Evolutionary conservation across 2,113 vertebrate genomes (phyloP), one percentile per base, ranked within the genome.

Genomic region (Asarcornis scutulata): DNA sequence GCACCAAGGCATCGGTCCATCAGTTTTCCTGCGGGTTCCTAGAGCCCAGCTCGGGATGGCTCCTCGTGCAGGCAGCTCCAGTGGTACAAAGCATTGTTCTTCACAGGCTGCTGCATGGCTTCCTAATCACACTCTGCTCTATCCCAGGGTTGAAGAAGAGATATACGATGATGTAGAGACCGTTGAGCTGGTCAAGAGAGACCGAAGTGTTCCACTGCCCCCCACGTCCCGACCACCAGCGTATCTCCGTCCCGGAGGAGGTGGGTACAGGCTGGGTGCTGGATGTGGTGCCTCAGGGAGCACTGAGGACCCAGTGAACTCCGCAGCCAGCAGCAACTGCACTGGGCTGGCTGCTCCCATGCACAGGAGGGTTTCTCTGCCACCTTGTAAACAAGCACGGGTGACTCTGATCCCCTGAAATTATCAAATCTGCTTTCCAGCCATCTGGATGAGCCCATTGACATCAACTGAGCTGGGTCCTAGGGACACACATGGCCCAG

Each of bases 231-330:
- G 4, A 58, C n/a, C 6, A 0, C 27, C 83, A 53, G 86, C 10
- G 0, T 3, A 31, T 31, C 86, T 67, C 20, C 3, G 0, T 7
- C 40, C 83, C 4, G 6, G 60, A 76, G 62, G 44, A 93, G 91
- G 96, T 97, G 72, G 17, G 96, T 86, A 29, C 36, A 9, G 29
- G 36, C 38, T 71, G 71, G 36, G 78, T 53, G 38, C 26, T 53
- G 27, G 31, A 12, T 62, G 80, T 34, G 32, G 11, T 34, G 52
- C 73, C 67, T 76, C 53, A 1, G 5, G 44, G 56, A 68, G 27
- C 77, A 53, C 46, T 0, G 0, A 62, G 34, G 11, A 31, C 67
- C 27, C 1, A 0, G 1, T 0, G 6, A 56, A 68, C 53, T 29
- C 1, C 0, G 62, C 81, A 81, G 60, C 2, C 68, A 4, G 79